Percentiles rank a stretch among this genome's conserved stretches.
These are phyloP conservation scores for Sarcophaga subvicina DNA, from an alignment of 2,888 invertebrate genomes.

Conservation along the genomic window DNA sequence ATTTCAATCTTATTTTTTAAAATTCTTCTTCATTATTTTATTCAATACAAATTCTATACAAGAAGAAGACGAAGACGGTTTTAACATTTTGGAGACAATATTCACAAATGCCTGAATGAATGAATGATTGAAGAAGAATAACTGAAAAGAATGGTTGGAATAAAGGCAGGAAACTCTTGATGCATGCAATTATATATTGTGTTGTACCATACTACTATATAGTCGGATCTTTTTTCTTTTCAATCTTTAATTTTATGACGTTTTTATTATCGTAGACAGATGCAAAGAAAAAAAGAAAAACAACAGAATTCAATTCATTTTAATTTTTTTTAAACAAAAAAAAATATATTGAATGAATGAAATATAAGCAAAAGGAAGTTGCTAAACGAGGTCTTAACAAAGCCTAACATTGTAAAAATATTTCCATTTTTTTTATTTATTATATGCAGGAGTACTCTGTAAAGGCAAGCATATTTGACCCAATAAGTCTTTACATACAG, in stretches of 20 bases:
- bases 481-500: no score
- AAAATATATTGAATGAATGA: background rate
- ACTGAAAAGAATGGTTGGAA: background rate
- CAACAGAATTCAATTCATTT: conserved; percentile 37
- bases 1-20: conserved; percentile 7
- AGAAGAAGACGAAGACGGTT: conserved; percentile 20
- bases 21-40: conserved; percentile 42
- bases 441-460: background rate
- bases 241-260: conserved; percentile 16
- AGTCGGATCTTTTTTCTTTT: conserved; percentile 26
- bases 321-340: conserved; percentile 2
- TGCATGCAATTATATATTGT: conserved; percentile 52
- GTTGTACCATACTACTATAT: background rate
- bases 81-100: conserved; percentile 53
- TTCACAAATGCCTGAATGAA: background rate
- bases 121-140: no score
- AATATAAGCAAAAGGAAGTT: conserved; percentile 22
- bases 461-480: no score
- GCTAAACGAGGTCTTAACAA: conserved; percentile 25
- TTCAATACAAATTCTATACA: conserved; percentile 60
- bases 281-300: conserved; percentile 9
- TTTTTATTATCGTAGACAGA: background rate
- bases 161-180: conserved; percentile 35
- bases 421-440: background rate
- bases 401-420: conserved; percentile 15